phyloP scores from a whole-genome alignment of 1,140 invertebrate species.

The Apis mellifera region Amel_HAv3.1 CM009941.2:8652501-8653000 shows the following conservation, averaged over 20 bases:
- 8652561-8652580: not conserved
- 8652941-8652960: too few species aligned
- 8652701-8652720: not conserved
- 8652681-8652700: not conserved
- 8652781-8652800: not conserved
- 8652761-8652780: not conserved
- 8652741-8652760: not conserved
- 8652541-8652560: not conserved
- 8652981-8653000: too few species aligned
- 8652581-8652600: not conserved
- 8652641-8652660: not conserved
- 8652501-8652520: not conserved
- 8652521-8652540: not conserved
- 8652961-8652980: too few species aligned
- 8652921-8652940: too few species aligned
- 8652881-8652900: too few species aligned
- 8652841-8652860: not conserved
- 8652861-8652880: not conserved
- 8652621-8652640: not conserved
- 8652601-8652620: too few species aligned
- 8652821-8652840: not conserved
- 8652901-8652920: too few species aligned
- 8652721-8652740: not conserved
- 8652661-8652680: not conserved
- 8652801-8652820: slow-evolving; percentile 8